Base-by-base conservation (phyloP, 2,888 invertebrate genomes). In the Dichetophora obliterata region DNA sequence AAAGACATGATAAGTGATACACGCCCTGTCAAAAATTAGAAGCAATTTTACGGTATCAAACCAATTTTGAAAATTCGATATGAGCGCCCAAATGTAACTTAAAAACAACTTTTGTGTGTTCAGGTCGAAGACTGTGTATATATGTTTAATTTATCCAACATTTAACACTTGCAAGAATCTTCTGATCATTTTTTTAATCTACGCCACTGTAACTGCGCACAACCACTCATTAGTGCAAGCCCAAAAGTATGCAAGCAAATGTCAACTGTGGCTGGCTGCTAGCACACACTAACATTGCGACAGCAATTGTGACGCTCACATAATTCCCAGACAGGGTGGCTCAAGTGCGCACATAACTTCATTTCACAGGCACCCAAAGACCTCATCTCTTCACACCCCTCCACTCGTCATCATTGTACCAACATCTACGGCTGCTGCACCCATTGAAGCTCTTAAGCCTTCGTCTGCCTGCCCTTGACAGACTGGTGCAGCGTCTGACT, bases 251-350 rank as follows among this genome's bases (percentile, higher is more conserved):
- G 72, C 72, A 72, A 61, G n/a, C 19, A 34, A 71, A 70, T 34
- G 50, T 48, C 43, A 24, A 43, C 43, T 63, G 5, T n/a, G 22
- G 66, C 19, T 37, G 22, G 9, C 66, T 19, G 19, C 34, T 66
- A 37, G 31, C 66, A 48, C 24, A 65, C 34, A 24, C 70, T 70
- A 54, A 61, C 72, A 61, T 73, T 73, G 61, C 72, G 61, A 43
- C 72, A 50, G 50, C 61, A n/a, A 63, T 48, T 61, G 72, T 48
- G 61, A 27, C 27, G 80, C 81, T 80, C 81, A 77, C 82, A 83
- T 82, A 85, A 84, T 85, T 85, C 85, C 83, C 85, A 83, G 84
- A 85, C 85, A 79, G 84, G 82, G 79, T 76, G 81, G 73, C 63
- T 22, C 73, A 66, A 66, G 66, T 66, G 43, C 19, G n/a, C 19